Conservation (phyloP, 2,888 invertebrate species). For the Schizotus pectinicornis region DNA sequence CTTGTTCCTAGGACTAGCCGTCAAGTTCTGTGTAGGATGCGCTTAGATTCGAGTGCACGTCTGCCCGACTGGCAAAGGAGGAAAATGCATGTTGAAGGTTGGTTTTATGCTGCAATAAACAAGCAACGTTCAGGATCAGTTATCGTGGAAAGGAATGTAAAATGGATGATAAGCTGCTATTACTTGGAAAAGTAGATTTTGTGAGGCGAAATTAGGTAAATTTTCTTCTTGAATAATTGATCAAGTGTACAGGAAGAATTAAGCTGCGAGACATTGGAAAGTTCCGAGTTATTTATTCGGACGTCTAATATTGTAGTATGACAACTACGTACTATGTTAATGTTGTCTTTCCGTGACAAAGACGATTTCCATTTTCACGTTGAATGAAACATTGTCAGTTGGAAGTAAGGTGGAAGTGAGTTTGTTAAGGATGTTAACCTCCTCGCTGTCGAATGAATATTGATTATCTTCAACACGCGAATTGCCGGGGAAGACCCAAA, state of each 20-base stretch:
- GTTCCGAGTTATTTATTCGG: background rate
- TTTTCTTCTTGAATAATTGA: too few species aligned
- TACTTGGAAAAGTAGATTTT: background rate
- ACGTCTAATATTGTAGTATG: background rate
- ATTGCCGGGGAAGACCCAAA: too few species aligned
- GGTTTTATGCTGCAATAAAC: slow-evolving; percentile 18
- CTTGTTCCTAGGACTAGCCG: slow-evolving; percentile 11
- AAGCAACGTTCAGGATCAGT: slow-evolving; percentile 4
- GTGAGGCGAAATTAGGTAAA: background rate
- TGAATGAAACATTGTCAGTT: slow-evolving; percentile 1
- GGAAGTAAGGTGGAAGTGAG: background rate
- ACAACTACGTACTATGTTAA: slow-evolving; percentile 8
- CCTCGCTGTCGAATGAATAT: too few species aligned
- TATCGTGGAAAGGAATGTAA: too few species aligned
- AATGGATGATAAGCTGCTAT: too few species aligned
- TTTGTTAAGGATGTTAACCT: too few species aligned
- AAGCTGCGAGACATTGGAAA: background rate
- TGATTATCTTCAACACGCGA: too few species aligned
- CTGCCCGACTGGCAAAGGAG: slow-evolving; percentile 11
- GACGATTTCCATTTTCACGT: slow-evolving; percentile 1
- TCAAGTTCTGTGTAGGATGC: slow-evolving; percentile 6
- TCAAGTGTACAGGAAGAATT: too few species aligned
- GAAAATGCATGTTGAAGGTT: slow-evolving; percentile 6
- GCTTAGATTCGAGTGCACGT: background rate
- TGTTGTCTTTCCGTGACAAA: slow-evolving; percentile 17